Percentiles rank a stretch among this genome's conserved stretches.
Conservation (phyloP, 2,113 vertebrate species). For the Aspidoscelis tigris region DNA sequence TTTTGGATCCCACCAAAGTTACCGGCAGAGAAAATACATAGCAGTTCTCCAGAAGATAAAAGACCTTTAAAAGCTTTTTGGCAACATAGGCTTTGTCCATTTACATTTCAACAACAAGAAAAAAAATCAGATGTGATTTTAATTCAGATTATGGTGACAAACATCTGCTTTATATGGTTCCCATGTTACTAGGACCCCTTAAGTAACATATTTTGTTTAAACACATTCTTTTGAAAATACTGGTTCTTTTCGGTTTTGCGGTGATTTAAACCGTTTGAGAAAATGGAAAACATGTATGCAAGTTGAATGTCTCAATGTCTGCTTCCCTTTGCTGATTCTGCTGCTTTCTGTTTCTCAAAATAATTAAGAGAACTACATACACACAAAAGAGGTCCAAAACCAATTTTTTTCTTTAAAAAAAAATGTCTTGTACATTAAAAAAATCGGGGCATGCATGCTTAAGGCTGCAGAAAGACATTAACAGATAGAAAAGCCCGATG, state of each 20-base stretch:
- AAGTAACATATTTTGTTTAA: constrained; percentile 46
- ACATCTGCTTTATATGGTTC: too few relatives aligned
- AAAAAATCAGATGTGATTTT: constrained; percentile 57
- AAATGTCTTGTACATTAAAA: constrained; percentile 72
- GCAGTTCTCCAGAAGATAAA: constrained; percentile 62
- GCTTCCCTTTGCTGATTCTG: constrained; percentile 42
- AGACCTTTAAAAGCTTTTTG: constrained; percentile 34
- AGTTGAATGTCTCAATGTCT: constrained; percentile 24
- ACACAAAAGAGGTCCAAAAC: constrained; percentile 47
- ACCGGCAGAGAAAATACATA: constrained; percentile 63
- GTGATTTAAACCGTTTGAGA: constrained; percentile 30
- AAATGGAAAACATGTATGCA: constrained; percentile 11
- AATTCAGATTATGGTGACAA: constrained; percentile 46
- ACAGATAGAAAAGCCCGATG: constrained; percentile 68
- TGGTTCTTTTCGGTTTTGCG: constrained; percentile 44
- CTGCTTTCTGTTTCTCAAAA: constrained; percentile 43
- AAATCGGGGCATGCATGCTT: constrained; percentile 79
- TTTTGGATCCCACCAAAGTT: constrained; percentile 55
- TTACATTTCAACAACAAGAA: constrained; percentile 38
- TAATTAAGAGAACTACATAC: constrained; percentile 60
- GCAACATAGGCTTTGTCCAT: constrained; percentile 59
- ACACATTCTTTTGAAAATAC: constrained; percentile 46
- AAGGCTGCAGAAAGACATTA: constrained; percentile 78
- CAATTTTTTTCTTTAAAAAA: constrained; percentile 51
- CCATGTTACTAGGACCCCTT: constrained; percentile 15